These are phyloP conservation scores for Laticauda laticaudata DNA, from an alignment of 2,113 vertebrate species.

Conservation along the genomic window DNA sequence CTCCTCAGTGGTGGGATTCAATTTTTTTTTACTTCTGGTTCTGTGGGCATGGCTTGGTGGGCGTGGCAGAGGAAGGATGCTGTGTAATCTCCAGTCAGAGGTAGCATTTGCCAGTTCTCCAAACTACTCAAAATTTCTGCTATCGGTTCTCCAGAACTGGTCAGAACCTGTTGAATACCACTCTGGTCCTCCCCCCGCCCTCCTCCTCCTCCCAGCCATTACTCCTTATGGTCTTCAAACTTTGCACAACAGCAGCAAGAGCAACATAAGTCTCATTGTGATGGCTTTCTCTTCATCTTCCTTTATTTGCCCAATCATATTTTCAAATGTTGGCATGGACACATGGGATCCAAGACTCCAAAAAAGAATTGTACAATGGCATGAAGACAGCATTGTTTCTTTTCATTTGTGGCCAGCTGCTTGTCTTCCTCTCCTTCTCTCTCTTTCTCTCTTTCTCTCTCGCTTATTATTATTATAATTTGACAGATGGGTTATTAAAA, in stretches of 20 bases:
- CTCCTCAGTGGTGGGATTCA: too few species aligned
- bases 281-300: not conserved
- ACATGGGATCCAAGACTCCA: not conserved
- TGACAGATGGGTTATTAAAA: conserved; percentile 19
- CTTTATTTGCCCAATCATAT: not conserved
- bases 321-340: not conserved
- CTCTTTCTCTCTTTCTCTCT: not conserved
- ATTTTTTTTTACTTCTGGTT: too few species aligned
- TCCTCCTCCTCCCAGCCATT: not conserved
- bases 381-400: not conserved
- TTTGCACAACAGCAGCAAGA: not conserved
- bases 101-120: too few species aligned
- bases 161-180: too few species aligned
- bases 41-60: too few species aligned
- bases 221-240: not conserved
- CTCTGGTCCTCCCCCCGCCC: too few species aligned
- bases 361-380: not conserved
- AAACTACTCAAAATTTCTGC: too few species aligned
- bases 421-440: not conserved
- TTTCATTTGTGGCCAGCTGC: not conserved
- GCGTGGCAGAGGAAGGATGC: too few species aligned
- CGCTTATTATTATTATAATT: not conserved
- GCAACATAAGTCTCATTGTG: not conserved
- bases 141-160: too few species aligned
- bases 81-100: too few species aligned